These are phyloP conservation scores for Dasypolia templi DNA, from an alignment of 2,888 invertebrate genomes.

Conservation along the genomic window DNA sequence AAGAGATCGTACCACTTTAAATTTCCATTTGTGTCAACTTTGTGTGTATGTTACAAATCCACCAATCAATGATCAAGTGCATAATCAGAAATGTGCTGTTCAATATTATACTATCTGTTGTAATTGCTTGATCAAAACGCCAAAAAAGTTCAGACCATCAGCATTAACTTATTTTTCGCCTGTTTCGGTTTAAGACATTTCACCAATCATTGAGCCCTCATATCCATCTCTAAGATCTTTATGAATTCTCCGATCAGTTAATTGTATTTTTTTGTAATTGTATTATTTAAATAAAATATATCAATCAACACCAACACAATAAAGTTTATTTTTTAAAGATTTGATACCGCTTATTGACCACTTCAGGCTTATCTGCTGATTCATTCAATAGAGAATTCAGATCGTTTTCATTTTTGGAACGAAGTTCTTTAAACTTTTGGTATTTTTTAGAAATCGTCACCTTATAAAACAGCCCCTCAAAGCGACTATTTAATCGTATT, in stretches of 20 bases:
- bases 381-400: not conserved
- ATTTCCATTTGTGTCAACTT: too few species aligned
- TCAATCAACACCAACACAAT: slow-evolving; percentile 24
- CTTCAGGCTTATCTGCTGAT: not conserved
- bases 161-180: not conserved
- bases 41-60: too few species aligned
- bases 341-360: slow-evolving; percentile 10
- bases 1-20: too few species aligned
- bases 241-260: slow-evolving; percentile 1
- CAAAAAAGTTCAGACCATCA: too few species aligned
- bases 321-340: not conserved
- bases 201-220: slow-evolving; percentile 17
- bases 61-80: too few species aligned
- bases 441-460: too few species aligned
- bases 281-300: slow-evolving; percentile 19
- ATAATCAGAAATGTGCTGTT: not conserved
- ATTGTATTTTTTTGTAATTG: not conserved
- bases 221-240: not conserved
- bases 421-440: too few species aligned
- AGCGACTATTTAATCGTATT: too few species aligned
- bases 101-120: not conserved
- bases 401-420: not conserved
- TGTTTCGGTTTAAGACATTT: not conserved
- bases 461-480: too few species aligned
- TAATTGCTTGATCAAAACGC: slow-evolving; percentile 3